Base-by-base conservation (phyloP, 2,888 invertebrate genomes). In the Dasysyrphus tricinctus region DNA sequence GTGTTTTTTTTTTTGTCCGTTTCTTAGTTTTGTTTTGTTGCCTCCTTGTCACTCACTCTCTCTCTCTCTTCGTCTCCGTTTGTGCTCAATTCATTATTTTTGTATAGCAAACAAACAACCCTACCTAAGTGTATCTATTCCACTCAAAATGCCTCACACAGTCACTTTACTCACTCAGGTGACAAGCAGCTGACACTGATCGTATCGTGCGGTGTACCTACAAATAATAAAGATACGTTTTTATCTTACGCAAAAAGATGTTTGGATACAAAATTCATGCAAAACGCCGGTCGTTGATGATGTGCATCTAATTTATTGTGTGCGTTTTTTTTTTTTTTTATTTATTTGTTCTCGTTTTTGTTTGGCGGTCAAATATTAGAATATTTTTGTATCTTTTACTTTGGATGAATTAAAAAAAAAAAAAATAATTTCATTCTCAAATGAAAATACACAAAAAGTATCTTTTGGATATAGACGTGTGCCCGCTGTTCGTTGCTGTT, bases 151-250 rank as follows among this genome's bases (percentile, higher is more conserved):
- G 29, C 47, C 69, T 83, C 72, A 54, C 54, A 73, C 49, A 65
- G 80, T 76, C 72, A 76, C 69, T 63, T 54, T 54, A 85, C 73
- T 85, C 76, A 85, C 73, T 80, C 80, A 77, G 84, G 69, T 77
- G 76, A 61, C 77, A 85, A 74, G 54, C 84, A 80, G 84, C 84
- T 85, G 80, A 85, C 80, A 80, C 67, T 77, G 73, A 76, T 80
- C 84, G 75, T 80, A 76, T 80, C 84, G 76, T 80, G 54, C 80
- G 80, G 61, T 59, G 73, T 4, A 74, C n/a, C n/a, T n/a, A n/a
- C 7, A 67, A 73, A 32, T 16, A 84, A 82, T 2, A 82, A 73
- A 77, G 70, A 81, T 77, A 59, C 77, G 29, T 72, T 59, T 77
- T 51, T 77, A 54, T 69, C 51, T 39, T 57, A 72, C 56, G 69